Evolutionary conservation across 2,888 invertebrate genomes (phyloP).

Genomic region (Philereme vetulata): DNA sequence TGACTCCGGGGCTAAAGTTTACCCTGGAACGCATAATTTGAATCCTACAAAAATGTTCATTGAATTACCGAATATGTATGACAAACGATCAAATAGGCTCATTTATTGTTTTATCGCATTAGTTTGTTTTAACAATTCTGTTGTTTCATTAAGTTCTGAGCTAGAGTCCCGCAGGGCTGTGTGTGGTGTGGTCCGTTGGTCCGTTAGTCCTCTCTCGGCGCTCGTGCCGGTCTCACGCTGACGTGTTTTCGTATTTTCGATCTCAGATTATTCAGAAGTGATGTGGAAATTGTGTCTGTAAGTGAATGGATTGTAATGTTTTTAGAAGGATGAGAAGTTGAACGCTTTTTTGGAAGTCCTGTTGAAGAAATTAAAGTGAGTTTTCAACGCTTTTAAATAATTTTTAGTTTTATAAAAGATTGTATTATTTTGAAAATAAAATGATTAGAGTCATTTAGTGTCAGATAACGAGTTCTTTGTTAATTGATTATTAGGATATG

Average conservation of each 20-base stretch:
- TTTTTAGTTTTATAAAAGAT: background rate
- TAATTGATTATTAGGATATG: too few relatives aligned
- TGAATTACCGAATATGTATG: too few relatives aligned
- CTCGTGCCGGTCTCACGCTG: constrained; percentile 12
- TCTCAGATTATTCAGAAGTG: background rate
- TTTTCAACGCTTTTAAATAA: background rate
- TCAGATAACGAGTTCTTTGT: too few relatives aligned
- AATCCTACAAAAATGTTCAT: too few relatives aligned
- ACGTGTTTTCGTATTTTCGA: background rate
- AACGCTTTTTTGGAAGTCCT: constrained; percentile 7
- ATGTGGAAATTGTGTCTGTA: constrained; percentile 7
- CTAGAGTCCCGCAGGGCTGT: constrained; percentile 4
- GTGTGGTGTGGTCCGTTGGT: background rate
- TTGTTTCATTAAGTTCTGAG: constrained; percentile 2
- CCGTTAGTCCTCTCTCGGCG: constrained; percentile 16
- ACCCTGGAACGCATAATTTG: too few relatives aligned
- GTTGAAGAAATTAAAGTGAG: constrained; percentile 3
- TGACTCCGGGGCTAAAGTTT: too few relatives aligned
- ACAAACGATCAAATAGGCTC: too few relatives aligned
- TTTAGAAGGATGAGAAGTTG: constrained; percentile 6
- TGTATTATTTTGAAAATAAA: too few relatives aligned
- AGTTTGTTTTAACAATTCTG: background rate
- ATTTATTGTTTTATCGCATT: too few relatives aligned
- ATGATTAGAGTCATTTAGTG: too few relatives aligned
- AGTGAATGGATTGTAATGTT: constrained; percentile 9